A percentile compares a stretch with the other conserved stretches of the same genome.
Evolutionary conservation across 2,113 vertebrate genomes (phyloP).

Genomic region (Carassius auratus): DNA sequence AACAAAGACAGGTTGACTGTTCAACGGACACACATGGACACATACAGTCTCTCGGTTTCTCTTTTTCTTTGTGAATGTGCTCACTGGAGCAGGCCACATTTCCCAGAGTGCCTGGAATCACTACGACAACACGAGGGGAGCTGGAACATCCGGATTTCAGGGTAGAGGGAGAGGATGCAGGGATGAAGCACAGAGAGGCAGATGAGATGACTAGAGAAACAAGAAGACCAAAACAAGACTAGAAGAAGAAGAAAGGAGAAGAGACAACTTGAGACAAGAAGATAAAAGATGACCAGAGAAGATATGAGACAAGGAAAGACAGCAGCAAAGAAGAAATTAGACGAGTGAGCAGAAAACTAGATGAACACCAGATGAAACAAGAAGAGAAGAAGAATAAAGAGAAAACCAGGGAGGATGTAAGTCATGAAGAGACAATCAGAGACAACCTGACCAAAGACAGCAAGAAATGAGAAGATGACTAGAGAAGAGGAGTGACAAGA

Average conservation of each 20-base stretch:
- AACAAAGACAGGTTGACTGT: constrained; percentile 6
- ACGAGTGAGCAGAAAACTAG: background rate
- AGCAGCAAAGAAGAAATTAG: background rate
- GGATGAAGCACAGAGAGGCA: constrained; percentile 18
- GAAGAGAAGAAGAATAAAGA: background rate
- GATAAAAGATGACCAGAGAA: background rate
- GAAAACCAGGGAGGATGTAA: background rate
- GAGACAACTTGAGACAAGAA: background rate
- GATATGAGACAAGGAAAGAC: background rate
- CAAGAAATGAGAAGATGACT: background rate
- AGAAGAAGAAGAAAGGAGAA: background rate
- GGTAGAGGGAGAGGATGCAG: constrained; percentile 21
- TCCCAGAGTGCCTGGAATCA: constrained; percentile 45
- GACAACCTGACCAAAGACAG: background rate
- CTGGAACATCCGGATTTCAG: constrained; percentile 42
- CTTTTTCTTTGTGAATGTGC: constrained; percentile 45
- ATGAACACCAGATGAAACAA: background rate
- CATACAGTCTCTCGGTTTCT: constrained; percentile 22
- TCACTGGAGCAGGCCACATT: constrained; percentile 51
- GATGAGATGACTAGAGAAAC: background rate
- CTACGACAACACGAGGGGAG: constrained; percentile 54
- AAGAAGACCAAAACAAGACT: background rate
- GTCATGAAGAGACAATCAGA: background rate
- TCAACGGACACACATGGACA: constrained; percentile 26
- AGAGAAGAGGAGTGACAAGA: background rate